phyloP scores from a whole-genome alignment of 2,113 vertebrate species.

The Lucifuga dentata region DNA sequence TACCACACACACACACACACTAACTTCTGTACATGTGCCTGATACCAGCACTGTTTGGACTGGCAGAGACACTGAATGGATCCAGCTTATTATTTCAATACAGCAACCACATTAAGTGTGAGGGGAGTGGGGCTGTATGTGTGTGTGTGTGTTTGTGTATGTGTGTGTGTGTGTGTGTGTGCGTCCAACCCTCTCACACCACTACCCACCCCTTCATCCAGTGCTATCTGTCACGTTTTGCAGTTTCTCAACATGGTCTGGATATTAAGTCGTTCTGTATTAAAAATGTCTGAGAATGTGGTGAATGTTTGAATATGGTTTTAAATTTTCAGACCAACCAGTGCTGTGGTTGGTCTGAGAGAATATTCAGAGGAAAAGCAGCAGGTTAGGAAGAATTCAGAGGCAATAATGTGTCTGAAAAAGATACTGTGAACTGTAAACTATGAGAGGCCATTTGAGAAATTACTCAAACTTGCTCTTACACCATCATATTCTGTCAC shows the following conservation, averaged over 20 bases:
- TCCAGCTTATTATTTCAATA: constrained; percentile 69
- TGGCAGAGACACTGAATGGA: constrained; percentile 58
- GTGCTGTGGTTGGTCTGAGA: constrained; percentile 51
- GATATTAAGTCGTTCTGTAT: constrained; percentile 28
- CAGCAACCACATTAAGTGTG: constrained; percentile 58
- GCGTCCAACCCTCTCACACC: constrained; percentile 9
- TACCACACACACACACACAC: constrained; percentile 41
- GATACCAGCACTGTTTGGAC: constrained; percentile 57
- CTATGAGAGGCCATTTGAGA: too few species aligned
- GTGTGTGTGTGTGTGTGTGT: not conserved
- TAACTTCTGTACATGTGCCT: constrained; percentile 32
- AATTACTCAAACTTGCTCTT: too few species aligned
- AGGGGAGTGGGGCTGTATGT: constrained; percentile 4
- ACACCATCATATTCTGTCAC: too few species aligned
- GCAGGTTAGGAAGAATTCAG: constrained; percentile 11
- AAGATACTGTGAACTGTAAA: too few species aligned
- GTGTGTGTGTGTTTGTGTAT: not conserved
- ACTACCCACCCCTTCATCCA: constrained; percentile 16
- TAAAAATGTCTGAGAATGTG: constrained; percentile 25
- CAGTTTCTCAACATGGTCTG: constrained; percentile 48
- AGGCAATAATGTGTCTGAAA: not conserved
- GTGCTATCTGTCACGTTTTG: constrained; percentile 48
- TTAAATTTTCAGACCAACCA: constrained; percentile 30
- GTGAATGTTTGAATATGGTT: constrained; percentile 49
- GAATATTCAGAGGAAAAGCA: not conserved